Base-by-base conservation (phyloP, 2,888 invertebrate species). In the Heliconius ethilla region DNA sequence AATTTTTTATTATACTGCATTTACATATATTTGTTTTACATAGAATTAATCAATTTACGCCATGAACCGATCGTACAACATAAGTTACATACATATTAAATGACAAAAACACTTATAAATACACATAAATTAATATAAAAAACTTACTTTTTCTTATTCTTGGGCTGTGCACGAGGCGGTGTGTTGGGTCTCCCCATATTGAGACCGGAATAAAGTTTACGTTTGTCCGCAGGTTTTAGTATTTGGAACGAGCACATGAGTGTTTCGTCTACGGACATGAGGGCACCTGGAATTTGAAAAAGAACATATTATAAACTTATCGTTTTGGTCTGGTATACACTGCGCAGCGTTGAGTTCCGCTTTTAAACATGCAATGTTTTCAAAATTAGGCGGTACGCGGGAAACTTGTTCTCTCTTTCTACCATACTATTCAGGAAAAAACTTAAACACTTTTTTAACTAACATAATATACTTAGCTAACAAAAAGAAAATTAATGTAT, bases 231-330 rank as follows among this genome's bases (percentile, higher is more conserved):
- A 89, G 99, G 99, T 95, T 98, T 98, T 89, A 98, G 95, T 89
- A 98, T 98, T 95, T 98, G 97, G 96, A 99, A 99, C 94, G 99
- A 99, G 96, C 99, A 99, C 99, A 99, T 99, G 85, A 99, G 96
- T 83, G 99, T 99, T 94, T 99, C 99, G 95, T 99, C 99, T 82
- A 99, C 99, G 55, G 98, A 98, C 99, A 99, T 99, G 97, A 99
- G 97, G 83, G 98, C 98, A 87, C 97, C 96, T 96, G 91, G 15
- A 86, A 85, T 22, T 29, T 3, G 1, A 70, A 22, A 55, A 22
- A 55, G 22, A 45, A 45, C 13, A 45, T 11, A 13, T 13, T 11
- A 13, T 45, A 45, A 13, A 9, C 55, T 22, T 9, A 0, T 9
- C 0, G 2, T 55, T 18, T 55, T 55, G 55, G 22, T 22, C 9